Evolutionary conservation across 2,888 invertebrate species (phyloP), one percentile per base, ranked within the genome.

Genomic region (Rhorus exstirpatorius): DNA sequence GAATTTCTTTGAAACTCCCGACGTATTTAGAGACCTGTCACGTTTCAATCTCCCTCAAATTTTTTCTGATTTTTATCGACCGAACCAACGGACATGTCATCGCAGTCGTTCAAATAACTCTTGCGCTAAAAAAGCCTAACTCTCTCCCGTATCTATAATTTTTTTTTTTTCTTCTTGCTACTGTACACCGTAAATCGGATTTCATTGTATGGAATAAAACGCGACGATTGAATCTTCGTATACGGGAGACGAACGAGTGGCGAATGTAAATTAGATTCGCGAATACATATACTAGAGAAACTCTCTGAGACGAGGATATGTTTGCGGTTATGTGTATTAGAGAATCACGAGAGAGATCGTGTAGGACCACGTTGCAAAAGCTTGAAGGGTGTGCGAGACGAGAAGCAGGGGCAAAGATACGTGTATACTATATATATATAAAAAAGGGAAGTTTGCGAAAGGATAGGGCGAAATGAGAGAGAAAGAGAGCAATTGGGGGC

Each of bases 181-280:
- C n/a, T n/a, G n/a, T 31, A 31, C 6, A 31, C 31, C 31, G 3
- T 31, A 31, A 31, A 31, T 31, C 6, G 31, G 6, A 31, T 31
- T 31, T 31, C 31, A 10, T 41, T 41, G 41, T n/a, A n/a, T 41
- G 68, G 49, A 10, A 24, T 10, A 19, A 19, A 49, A 51, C 7
- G 51, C 19, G 10, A 51, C 19, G 51, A 51, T 51, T 51, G 51
- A 19, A 10, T 51, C 10, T 8, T 21, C 7, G 7, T 17, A 21
- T 2, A 7, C 1, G 19, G 1, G 49, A 19, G 10, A 7, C 19
- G 19, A 10, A 4, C 17, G 49, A 19, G 68, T 68, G 24, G 24
- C 63, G 82, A 84, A 81, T 83, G 80, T 71, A 82, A 82, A 83
- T 84, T 71, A 78, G 74, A 78, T 80, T 74, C 74, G 75, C 26